Base-by-base conservation (phyloP, 2,888 invertebrate species). In the Melinaea marsaeus region DNA sequence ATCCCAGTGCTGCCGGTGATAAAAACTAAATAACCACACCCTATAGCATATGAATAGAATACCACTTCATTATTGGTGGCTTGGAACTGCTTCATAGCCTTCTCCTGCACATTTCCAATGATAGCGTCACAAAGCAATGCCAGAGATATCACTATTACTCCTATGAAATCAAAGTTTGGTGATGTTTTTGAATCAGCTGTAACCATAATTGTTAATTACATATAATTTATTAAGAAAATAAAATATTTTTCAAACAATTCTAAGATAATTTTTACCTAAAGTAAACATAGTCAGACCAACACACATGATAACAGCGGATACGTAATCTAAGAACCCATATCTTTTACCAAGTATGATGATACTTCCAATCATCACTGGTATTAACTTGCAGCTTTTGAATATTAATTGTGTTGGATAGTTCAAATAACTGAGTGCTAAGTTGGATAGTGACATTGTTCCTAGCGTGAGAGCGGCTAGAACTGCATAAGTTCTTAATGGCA, bases 351-450 rank as follows among this genome's bases (percentile, higher is more conserved):
- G 95, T 76, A 99, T 98, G 58, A 99, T 79, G 71, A 98, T 96
- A 72, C 98, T 97, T 33, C 99, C 99, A 67, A 98, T 93, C 81
- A 99, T 93, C 0, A 99, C 99, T 0, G 99, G 99, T 74, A 99
- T 97, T 0, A 99, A 92, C 83, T 99, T 99, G 84, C 99, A 99
- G 81, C 98, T 98, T 84, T 99, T 99, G 81, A 99, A 99, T 75
- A 99, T 98, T 54, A 99, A 95, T 91, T 98, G 98, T 0, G 98
- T 99, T 0, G 99, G 98, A 84, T 98, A 99, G 85, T 99, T 99
- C 11, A 99, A 91, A 83, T 97, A 98, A 58, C 97, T 98, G 11
- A 99, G 91, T 1, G 98, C 97, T 3, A 98, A 94, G 85, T 99
- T 99, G 1, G 98, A 98, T 68, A 98, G 92, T 0, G 98, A 97